Base-by-base conservation (phyloP, 2,113 vertebrate genomes). In the Physeter macrocephalus region DNA sequence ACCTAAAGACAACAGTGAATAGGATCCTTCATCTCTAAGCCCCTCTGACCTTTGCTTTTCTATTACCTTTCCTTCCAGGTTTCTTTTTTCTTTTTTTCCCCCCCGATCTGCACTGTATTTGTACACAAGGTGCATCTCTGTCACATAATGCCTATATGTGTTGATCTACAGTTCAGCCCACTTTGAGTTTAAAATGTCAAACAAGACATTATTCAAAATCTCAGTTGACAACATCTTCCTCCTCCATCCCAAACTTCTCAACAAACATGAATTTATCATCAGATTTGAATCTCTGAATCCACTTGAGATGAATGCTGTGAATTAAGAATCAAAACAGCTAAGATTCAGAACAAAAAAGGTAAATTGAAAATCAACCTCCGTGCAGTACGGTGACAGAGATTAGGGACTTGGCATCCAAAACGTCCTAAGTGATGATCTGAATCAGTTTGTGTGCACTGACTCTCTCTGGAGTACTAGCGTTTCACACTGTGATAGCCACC, bases 241-340 rank as follows among this genome's bases (percentile, higher is more conserved):
- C 66, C 41, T 57, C 75, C 72, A 72, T 80, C 66, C 69, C 41
- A 66, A 94, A 89, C 34, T 61, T 89, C 85, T 64, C 74, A 71
- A 94, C 66, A 92, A 96, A 93, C 88, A 84, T 36, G 52, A 88
- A 91, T 88, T 71, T 67, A 91, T 92, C 72, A 81, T 86, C 5
- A 1, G 61, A 80, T 92, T 25, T 46, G 72, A 96, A 89, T 91
- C 88, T 83, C 78, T 78, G 72, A 94, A 89, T 74, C 93, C 74
- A 90, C 61, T 96, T 4, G 20, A 96, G 83, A 97, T 94, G 96
- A 97, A 96, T 90, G 81, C 31, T 91, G 94, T 59, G 94, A 91
- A 97, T 95, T 80, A 94, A 95, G 77, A 94, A 93, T 78, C 72
- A 71, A 97, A 93, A 94, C 72, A 92, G 80, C 77, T 46, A 84